Evolutionary conservation across 1,140 invertebrate genomes (phyloP).

Genomic region (Platorchestia sp.): DNA sequence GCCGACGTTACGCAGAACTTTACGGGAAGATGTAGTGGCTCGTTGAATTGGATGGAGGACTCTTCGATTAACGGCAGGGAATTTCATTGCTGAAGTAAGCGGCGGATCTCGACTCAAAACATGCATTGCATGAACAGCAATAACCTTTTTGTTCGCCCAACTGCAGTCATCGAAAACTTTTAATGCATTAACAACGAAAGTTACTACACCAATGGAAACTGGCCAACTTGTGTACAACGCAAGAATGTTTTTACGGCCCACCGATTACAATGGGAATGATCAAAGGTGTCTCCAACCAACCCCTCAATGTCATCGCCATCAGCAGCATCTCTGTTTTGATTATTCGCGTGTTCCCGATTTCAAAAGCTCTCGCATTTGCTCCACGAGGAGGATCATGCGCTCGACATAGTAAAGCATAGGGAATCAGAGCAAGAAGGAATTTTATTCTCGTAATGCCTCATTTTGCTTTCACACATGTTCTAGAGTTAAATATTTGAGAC

Average conservation of each 20-base stretch:
- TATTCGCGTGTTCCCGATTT: neutral
- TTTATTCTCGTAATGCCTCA: neutral
- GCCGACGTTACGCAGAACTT: neutral
- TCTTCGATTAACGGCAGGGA: neutral
- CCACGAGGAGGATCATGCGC: neutral
- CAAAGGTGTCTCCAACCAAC: neutral
- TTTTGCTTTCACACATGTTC: too few relatives aligned
- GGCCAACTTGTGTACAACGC: neutral
- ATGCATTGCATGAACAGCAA: neutral
- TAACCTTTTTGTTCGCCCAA: neutral
- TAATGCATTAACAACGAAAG: neutral
- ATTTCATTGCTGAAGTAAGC: neutral
- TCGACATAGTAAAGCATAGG: neutral
- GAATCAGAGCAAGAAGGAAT: neutral
- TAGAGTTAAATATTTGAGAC: too few relatives aligned
- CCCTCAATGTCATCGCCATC: neutral
- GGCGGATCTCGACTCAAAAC: neutral
- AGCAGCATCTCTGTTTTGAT: neutral
- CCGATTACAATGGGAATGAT: neutral
- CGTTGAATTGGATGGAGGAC: neutral
- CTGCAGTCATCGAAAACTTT: neutral
- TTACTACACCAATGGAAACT: neutral
- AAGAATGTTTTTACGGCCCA: neutral
- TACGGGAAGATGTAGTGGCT: neutral
- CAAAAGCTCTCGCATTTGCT: neutral